Evolutionary conservation across 1,140 invertebrate genomes (phyloP).

Genomic region (Platyura marginata): DNA sequence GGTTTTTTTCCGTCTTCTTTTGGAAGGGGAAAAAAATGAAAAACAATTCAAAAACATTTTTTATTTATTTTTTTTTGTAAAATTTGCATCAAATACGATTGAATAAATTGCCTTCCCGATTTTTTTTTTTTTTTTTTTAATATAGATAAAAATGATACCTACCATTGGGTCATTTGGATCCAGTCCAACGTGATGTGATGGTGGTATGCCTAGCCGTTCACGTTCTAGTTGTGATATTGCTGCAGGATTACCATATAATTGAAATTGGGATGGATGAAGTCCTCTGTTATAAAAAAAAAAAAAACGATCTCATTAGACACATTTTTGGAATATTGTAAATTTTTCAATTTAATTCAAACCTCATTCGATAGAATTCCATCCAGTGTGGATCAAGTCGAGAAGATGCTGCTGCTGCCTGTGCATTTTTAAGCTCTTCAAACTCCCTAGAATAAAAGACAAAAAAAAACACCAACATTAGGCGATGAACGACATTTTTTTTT

Average conservation of each 20-base stretch:
- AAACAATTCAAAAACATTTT: not conserved
- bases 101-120: too few species aligned
- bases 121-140: too few species aligned
- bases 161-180: conserved; percentile 36
- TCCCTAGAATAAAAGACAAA: conserved; percentile 32
- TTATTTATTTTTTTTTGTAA: not conserved
- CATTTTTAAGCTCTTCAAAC: conserved; percentile 66
- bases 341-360: conserved; percentile 12
- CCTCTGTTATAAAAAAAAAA: conserved; percentile 24
- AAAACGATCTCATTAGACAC: not conserved
- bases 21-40: not conserved
- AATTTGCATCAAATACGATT: not conserved
- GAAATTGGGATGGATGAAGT: conserved; percentile 36
- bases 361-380: conserved; percentile 71
- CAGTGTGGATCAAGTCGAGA: conserved; percentile 74
- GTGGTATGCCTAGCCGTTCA: conserved; percentile 63
- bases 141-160: too few species aligned
- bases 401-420: conserved; percentile 28
- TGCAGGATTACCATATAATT: conserved; percentile 37
- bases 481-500: too few species aligned
- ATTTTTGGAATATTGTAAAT: not conserved
- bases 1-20: too few species aligned
- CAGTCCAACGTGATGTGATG: conserved; percentile 36
- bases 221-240: conserved; percentile 67
- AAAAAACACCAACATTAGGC: too few species aligned